phyloP scores from a whole-genome alignment of 1,140 invertebrate species.

The Venturia canescens region DNA sequence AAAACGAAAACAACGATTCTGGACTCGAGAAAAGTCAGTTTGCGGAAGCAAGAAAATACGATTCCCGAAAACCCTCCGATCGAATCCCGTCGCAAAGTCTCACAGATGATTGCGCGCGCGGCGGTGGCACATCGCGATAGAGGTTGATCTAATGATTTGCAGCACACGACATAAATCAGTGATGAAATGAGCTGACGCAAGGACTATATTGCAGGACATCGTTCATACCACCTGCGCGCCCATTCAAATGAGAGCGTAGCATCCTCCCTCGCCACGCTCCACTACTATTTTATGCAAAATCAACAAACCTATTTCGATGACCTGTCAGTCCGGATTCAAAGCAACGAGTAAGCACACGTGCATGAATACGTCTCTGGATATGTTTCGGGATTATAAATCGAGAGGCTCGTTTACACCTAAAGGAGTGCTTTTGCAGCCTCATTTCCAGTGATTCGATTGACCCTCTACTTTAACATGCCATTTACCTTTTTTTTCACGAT shows the following conservation, averaged over 20 bases:
- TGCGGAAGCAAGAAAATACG: too few relatives aligned
- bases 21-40: not conserved
- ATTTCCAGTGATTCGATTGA: conserved; percentile 16
- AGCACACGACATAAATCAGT: conserved; percentile 11
- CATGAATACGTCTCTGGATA: not conserved
- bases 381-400: not conserved
- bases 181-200: conserved; percentile 12
- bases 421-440: conserved; percentile 8
- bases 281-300: not conserved
- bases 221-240: conserved; percentile 12
- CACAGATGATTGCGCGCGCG: not conserved
- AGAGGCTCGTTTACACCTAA: conserved; percentile 2
- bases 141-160: not conserved
- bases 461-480: not conserved
- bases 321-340: not conserved
- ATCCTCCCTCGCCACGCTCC: not conserved
- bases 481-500: conserved; percentile 4
- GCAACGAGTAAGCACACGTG: not conserved
- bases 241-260: not conserved
- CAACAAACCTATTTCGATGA: conserved; percentile 15
- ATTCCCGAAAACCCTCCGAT: not conserved
- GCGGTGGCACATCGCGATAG: too few relatives aligned
- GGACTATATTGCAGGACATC: conserved; percentile 12
- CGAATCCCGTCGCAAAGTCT: not conserved
- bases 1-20: not conserved